Evolutionary conservation across 2,797 vertebrate species (phyloP).

Genomic region (Rhinogobio ventralis): DNA sequence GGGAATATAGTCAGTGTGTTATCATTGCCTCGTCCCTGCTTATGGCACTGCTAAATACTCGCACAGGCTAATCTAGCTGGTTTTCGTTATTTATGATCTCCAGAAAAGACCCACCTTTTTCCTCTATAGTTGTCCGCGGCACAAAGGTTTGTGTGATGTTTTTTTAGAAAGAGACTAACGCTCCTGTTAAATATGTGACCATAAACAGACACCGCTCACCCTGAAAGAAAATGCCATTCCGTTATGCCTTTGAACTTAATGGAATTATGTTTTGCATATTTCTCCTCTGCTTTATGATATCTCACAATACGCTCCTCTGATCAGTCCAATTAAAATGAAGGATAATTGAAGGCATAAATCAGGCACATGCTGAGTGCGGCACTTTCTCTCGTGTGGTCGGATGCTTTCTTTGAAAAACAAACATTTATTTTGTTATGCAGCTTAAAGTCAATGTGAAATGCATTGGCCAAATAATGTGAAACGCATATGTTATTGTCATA

Average conservation of each 20-base stretch:
- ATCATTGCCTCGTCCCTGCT: neutral
- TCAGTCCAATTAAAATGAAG: conserved; percentile 58
- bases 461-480: neutral
- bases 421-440: neutral
- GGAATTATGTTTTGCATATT: conserved; percentile 59
- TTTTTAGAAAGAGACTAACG: conserved; percentile 20
- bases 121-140: neutral
- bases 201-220: conserved; percentile 49
- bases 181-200: conserved; percentile 34
- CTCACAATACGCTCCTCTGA: conserved; percentile 52
- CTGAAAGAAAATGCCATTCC: neutral
- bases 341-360: conserved; percentile 64
- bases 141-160: neutral
- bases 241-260: conserved; percentile 41
- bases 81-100: neutral
- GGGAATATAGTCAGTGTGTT: neutral
- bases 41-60: neutral
- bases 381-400: conserved; percentile 28
- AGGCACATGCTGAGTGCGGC: conserved; percentile 43
- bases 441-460: neutral
- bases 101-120: neutral
- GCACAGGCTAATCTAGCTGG: neutral
- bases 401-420: conserved; percentile 28
- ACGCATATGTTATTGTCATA: no score
- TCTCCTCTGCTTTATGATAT: conserved; percentile 55